Percentiles rank a stretch among this genome's conserved stretches.
Evolutionary conservation across 2,797 vertebrate species (phyloP).

Genomic region (Lepilemur septentrionalis): DNA sequence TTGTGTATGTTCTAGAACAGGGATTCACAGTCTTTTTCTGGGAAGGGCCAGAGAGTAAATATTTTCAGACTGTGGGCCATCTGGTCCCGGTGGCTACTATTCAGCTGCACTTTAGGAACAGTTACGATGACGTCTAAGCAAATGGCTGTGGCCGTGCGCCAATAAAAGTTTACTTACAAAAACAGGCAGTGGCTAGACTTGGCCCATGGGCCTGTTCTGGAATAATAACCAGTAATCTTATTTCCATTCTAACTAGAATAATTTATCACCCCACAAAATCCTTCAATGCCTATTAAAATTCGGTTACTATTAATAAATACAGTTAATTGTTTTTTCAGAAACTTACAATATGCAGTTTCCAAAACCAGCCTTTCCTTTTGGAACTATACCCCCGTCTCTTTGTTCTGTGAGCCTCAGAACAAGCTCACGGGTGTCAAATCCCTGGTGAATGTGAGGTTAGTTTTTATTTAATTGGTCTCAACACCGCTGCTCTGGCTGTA

Average conservation of each 20-base stretch:
- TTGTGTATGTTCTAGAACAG: background rate
- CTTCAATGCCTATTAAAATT: background rate
- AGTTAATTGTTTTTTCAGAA: background rate
- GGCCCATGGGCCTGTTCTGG: background rate
- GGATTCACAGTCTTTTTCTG: background rate
- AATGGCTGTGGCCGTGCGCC: background rate
- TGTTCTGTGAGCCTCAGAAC: background rate
- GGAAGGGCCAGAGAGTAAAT: background rate
- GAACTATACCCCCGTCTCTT: rapidly evolving
- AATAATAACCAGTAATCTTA: background rate
- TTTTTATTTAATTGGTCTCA: background rate
- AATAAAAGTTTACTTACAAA: background rate
- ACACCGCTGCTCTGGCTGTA: background rate
- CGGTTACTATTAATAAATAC: background rate
- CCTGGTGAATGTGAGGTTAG: background rate
- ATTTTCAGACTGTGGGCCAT: background rate
- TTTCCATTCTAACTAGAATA: background rate
- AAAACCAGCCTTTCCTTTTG: background rate
- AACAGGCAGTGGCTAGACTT: background rate
- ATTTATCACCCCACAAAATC: background rate
- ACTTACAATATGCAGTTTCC: background rate
- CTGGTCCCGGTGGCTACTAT: background rate
- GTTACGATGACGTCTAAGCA: rapidly evolving
- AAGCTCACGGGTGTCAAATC: background rate
- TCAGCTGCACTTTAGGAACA: background rate